Evolutionary conservation across 1,140 invertebrate genomes (phyloP).

Genomic region (Augochlora pura): DNA sequence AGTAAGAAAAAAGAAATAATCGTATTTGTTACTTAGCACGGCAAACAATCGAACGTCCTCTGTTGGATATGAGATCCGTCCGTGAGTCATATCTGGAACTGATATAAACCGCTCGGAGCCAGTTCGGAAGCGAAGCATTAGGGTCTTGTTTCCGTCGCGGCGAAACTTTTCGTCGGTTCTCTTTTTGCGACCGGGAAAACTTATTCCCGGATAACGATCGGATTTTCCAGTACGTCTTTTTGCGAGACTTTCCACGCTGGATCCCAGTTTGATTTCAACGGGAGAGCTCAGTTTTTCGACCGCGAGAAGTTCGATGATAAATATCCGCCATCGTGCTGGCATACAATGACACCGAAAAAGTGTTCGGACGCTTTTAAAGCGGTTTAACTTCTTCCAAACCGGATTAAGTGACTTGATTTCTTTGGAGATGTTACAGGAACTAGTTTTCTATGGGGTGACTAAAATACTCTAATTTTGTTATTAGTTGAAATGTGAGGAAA

Average conservation of each 20-base stretch:
- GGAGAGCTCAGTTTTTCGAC: slow-evolving; percentile 4
- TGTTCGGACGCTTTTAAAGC: too few relatives aligned
- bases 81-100: slow-evolving; percentile 21
- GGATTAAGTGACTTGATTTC: too few relatives aligned
- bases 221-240: neutral
- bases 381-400: too few relatives aligned
- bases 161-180: slow-evolving; percentile 11
- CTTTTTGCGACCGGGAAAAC: neutral
- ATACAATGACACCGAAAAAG: too few relatives aligned
- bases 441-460: too few relatives aligned
- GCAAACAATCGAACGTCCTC: slow-evolving; percentile 30
- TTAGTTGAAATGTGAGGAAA: too few relatives aligned
- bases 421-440: too few relatives aligned
- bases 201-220: slow-evolving; percentile 36
- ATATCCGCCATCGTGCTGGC: neutral
- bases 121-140: slow-evolving; percentile 38
- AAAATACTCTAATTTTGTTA: too few relatives aligned
- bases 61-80: neutral
- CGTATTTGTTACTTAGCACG: neutral
- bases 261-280: slow-evolving; percentile 16
- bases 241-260: neutral
- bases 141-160: slow-evolving; percentile 35
- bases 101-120: slow-evolving; percentile 34
- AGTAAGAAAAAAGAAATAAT: neutral
- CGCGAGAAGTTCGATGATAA: slow-evolving; percentile 14